Base-by-base conservation (phyloP, 2,797 vertebrate species). In the Odontamblyopus lacepedii region DNA sequence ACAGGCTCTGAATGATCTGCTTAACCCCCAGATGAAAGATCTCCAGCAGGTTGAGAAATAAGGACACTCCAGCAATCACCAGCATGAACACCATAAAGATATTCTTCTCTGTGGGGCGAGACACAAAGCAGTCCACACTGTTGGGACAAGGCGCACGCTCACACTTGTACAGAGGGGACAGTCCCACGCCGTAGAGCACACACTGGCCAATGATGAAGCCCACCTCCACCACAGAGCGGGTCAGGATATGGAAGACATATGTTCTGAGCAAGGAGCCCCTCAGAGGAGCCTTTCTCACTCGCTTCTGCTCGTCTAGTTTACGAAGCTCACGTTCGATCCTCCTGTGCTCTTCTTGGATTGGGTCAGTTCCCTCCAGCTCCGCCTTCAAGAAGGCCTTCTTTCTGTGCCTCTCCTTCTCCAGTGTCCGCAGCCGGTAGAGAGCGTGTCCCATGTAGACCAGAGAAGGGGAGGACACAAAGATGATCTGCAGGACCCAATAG, bases 41-140 rank as follows among this genome's bases (percentile, higher is more conserved):
- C 90, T 98, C 97, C 32, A 98, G 88, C 70, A 97, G 85, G 84
- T 96, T 99, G 63, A 99, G 92, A 81, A 96, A 93, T 13, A 98
- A 90, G 74, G 97, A 98, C 71, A 96, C 94, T 0, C 96, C 95
- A 0, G 96, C 95, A 12, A 98, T 97, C 41, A 96, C 95, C 57
- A 96, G 88, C 97, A 99, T 98, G 83, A 98, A 98, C 55, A 96
- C 91, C 95, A 99, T 97, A 81, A 99, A 99, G 80, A 99, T 93
- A 64, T 95, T 98, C 88, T 98, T 99, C 87, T 98, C 97, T 29
- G 97, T 98, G 23, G 96, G 96, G 75, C 97, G 93, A 15, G 97
- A 99, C 69, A 99, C 96, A 78, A 97, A 98, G 81, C 97, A 99
- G 78, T 98, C 97, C 63, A 98, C 95, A 0, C 91, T 94, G 86